Conservation (phyloP, 2,888 invertebrate genomes). For the Teleiodes luculella region DNA sequence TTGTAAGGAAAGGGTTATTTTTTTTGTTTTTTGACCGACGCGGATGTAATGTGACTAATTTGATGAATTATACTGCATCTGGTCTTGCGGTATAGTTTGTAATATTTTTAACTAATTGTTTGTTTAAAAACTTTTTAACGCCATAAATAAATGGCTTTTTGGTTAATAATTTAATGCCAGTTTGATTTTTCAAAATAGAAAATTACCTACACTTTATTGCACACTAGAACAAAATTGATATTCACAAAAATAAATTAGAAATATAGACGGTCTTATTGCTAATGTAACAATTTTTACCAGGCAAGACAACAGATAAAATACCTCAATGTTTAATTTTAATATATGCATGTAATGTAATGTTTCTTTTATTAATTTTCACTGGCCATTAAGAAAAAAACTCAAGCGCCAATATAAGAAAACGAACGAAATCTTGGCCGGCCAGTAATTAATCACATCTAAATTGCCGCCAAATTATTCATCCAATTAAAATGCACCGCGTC, state of each 20-base stretch:
- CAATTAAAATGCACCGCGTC: slow-evolving; percentile 76
- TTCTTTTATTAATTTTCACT: neutral
- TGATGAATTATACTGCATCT: slow-evolving; percentile 63
- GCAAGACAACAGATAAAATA: too few species aligned
- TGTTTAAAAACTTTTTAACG: too few species aligned
- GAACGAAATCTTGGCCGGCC: slow-evolving; percentile 20
- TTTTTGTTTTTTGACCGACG: slow-evolving; percentile 51
- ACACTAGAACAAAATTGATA: too few species aligned
- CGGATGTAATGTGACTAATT: slow-evolving; percentile 59
- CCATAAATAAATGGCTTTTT: too few species aligned
- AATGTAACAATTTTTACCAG: too few species aligned
- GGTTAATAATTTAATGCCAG: too few species aligned
- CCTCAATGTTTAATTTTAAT: too few species aligned
- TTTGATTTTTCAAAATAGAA: too few species aligned
- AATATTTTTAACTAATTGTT: neutral
- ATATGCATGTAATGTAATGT: too few species aligned
- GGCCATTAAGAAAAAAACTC: slow-evolving; percentile 10
- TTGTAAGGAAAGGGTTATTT: slow-evolving; percentile 52
- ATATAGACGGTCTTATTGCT: too few species aligned
- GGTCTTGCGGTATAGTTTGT: slow-evolving; percentile 24
- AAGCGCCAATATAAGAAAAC: neutral
- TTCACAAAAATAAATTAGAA: too few species aligned
- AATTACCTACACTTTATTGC: too few species aligned
- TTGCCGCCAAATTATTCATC: slow-evolving; percentile 55
- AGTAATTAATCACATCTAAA: slow-evolving; percentile 23